These are phyloP conservation scores for Crocallis elinguaria DNA, from an alignment of 2,888 invertebrate genomes.

Conservation along the genomic window DNA sequence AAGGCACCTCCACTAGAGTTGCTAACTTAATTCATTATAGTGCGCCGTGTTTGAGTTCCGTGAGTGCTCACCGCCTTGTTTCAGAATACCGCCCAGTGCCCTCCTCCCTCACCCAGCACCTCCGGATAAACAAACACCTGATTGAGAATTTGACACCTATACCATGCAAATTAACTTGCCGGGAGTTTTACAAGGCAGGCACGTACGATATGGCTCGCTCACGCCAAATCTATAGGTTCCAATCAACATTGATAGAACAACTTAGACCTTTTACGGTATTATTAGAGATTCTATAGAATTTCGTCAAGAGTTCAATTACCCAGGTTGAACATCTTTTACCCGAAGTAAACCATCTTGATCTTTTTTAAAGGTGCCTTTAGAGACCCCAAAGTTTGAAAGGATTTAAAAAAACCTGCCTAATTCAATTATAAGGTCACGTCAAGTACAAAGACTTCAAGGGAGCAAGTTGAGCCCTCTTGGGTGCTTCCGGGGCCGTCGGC, in stretches of 20 bases:
- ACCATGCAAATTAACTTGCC: conserved; percentile 61
- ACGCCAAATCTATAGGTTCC: neutral
- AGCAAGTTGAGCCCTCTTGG: conserved; percentile 30
- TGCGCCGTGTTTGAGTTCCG: conserved; percentile 75
- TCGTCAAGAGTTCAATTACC: conserved; percentile 1
- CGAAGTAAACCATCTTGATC: conserved; percentile 3
- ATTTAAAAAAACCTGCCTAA: conserved; percentile 29
- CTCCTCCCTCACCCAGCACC: conserved; percentile 42
- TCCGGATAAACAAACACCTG: conserved; percentile 64
- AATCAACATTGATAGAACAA: neutral
- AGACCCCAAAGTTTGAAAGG: conserved; percentile 19
- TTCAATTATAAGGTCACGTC: conserved; percentile 36
- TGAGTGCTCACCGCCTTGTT: conserved; percentile 61
- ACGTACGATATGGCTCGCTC: conserved; percentile 16
- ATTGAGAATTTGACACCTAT: conserved; percentile 67
- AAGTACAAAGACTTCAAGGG: conserved; percentile 32
- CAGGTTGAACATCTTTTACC: neutral
- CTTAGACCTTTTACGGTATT: neutral
- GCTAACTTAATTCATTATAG: conserved; percentile 82
- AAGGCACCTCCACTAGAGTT: conserved; percentile 65
- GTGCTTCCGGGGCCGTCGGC: conserved; percentile 36
- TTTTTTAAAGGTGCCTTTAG: conserved; percentile 1
- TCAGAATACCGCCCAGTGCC: conserved; percentile 46
- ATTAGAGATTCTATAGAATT: neutral
- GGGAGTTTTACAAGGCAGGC: conserved; percentile 46